These are phyloP conservation scores for Astyanax mexicanus DNA, from an alignment of 2,797 vertebrate species.

Conservation along the genomic window DNA sequence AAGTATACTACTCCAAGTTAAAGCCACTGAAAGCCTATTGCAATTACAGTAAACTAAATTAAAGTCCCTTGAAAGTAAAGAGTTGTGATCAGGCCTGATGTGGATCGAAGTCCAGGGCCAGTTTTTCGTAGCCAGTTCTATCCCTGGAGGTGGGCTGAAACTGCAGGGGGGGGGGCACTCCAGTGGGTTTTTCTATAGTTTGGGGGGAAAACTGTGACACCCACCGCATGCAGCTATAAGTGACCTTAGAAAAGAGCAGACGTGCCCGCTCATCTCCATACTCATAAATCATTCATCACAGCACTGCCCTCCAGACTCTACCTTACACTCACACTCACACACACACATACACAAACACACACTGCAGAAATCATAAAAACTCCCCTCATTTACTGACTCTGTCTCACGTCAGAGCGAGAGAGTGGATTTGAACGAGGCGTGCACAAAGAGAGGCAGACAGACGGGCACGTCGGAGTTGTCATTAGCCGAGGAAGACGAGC, in stretches of 20 bases:
- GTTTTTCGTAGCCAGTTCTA: neutral
- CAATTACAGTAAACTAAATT: too few species aligned
- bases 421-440: constrained; percentile 19
- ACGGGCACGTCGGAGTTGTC: neutral
- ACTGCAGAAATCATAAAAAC: constrained; percentile 18
- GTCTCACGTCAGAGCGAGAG: constrained; percentile 32
- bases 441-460: constrained; percentile 28
- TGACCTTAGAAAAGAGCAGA: constrained; percentile 53
- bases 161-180: neutral
- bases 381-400: constrained; percentile 30
- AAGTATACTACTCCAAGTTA: too few species aligned
- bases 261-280: constrained; percentile 51
- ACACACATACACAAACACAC: neutral
- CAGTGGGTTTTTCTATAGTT: neutral
- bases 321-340: neutral
- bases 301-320: constrained; percentile 48
- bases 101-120: neutral
- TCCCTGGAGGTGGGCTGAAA: neutral
- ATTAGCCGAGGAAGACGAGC: constrained; percentile 13
- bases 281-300: constrained; percentile 56
- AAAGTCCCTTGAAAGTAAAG: too few species aligned
- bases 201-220: constrained; percentile 22
- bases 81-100: too few species aligned
- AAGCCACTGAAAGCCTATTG: too few species aligned
- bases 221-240: constrained; percentile 36